phyloP scores from a whole-genome alignment of 2,888 invertebrate species.

The Sialis fuliginosa region DNA sequence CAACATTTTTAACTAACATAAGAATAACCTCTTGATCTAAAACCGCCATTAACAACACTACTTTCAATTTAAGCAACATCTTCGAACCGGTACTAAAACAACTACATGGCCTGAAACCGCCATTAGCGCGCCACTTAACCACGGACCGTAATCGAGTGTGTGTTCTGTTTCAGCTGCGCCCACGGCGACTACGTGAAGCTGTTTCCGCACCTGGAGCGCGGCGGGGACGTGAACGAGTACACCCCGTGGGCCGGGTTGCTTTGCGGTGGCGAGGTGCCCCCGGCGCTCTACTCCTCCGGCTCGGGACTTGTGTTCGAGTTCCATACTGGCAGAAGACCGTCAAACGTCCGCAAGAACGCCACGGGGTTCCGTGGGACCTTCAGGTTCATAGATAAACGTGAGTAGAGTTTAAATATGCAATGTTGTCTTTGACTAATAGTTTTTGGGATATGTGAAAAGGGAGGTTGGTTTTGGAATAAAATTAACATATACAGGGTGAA shows the following conservation, averaged over 20 bases:
- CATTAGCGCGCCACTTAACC: too few species aligned
- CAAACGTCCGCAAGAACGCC: constrained; percentile 31
- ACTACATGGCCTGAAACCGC: too few species aligned
- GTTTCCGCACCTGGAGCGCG: constrained; percentile 55
- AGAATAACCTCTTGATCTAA: too few species aligned
- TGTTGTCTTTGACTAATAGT: not conserved
- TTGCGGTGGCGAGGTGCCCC: constrained; percentile 56
- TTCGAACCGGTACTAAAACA: too few species aligned
- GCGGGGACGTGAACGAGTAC: constrained; percentile 51
- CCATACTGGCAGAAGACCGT: constrained; percentile 33
- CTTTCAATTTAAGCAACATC: too few species aligned
- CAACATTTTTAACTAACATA: too few species aligned
- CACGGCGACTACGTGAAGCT: constrained; percentile 61
- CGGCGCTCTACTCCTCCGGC: constrained; percentile 57
- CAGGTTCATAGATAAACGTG: constrained; percentile 59
- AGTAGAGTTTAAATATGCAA: constrained; percentile 21
- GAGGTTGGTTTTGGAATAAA: too few species aligned
- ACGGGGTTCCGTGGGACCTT: constrained; percentile 61
- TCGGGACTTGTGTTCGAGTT: constrained; percentile 58
- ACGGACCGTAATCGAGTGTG: too few species aligned
- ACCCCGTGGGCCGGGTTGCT: constrained; percentile 56
- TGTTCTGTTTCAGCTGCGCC: constrained; percentile 37
- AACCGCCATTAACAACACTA: too few species aligned
- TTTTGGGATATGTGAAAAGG: too few species aligned
- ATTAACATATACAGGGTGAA: too few species aligned